These are phyloP conservation scores for Anabacerthia variegaticeps DNA, from an alignment of 2,797 vertebrate genomes.

Conservation along the genomic window DNA sequence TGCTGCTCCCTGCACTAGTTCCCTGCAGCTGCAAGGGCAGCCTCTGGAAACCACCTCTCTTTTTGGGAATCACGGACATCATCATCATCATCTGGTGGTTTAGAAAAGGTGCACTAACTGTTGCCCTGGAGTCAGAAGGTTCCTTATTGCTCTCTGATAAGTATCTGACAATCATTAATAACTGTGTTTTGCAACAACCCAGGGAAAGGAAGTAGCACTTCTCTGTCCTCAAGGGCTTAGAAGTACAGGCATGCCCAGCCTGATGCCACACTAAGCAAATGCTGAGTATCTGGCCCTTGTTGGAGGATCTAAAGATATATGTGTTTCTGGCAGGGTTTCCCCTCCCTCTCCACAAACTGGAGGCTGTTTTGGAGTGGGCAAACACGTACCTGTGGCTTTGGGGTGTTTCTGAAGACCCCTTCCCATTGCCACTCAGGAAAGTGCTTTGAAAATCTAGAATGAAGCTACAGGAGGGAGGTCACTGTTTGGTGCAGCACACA, in stretches of 20 bases:
- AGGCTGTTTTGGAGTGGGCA: neutral
- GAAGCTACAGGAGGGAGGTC: neutral
- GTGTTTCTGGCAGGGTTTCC: rapidly evolving
- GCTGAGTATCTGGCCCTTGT: neutral
- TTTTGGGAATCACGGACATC: neutral
- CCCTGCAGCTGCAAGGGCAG: neutral
- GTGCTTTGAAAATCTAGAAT: neutral
- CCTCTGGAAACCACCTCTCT: neutral
- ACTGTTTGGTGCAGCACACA: neutral
- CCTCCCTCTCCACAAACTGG: neutral
- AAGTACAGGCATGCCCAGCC: neutral
- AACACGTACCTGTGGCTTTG: neutral
- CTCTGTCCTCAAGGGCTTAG: neutral
- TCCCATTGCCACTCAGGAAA: neutral
- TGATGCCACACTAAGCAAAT: neutral
- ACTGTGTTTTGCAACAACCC: neutral
- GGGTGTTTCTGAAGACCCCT: neutral
- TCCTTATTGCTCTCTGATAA: neutral
- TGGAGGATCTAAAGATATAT: rapidly evolving
- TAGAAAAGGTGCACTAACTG: neutral
- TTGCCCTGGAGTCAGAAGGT: neutral
- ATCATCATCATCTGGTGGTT: neutral
- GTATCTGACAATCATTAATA: neutral
- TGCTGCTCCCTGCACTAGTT: neutral
- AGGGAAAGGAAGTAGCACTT: neutral